Evolutionary conservation across 2,113 vertebrate species (phyloP), one percentile per base, ranked within the genome.

Genomic region (Pagrus major): DNA sequence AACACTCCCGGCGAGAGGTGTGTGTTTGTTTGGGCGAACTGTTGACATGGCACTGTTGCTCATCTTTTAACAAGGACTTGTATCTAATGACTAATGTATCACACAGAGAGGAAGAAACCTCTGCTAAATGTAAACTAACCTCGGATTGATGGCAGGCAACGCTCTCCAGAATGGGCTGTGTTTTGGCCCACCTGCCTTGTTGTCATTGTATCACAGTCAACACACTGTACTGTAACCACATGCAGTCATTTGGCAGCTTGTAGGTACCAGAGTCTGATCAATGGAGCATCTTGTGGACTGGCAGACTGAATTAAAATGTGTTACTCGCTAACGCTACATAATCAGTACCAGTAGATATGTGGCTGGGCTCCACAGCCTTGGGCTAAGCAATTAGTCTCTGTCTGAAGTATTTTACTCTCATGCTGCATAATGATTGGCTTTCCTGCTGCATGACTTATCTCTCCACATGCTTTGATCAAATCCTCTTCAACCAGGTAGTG

Each of bases 21-120:
- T 84, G 84, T 80, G 88, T 89, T 93, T 91, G 91, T 83, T 84
- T 77, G 75, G 72, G 72, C 63, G 56, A 72, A 16, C 64, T 31
- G 85, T 71, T 92, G 89, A 93, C 90, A 79, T 27, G 56, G 21
- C 9, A 20, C 78, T 82, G 49, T 44, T 68, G 66, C 77, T 21
- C 71, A 54, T 93, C 93, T 93, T 91, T 94, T 94, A 93, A 88
- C 93, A 78, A 68, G 16, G 76, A 56, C 80, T 72, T 85, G 83
- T 90, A 85, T 56, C 68, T 81, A 80, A 87, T 82, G 87, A 88
- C 76, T 88, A 86, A 79, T 78, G 68, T 71, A 56, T 71, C 70
- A 46, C 79, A 64, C 47, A 33, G 76, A 85, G 66, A 76, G 83
- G 81, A 86, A 64, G 73, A 81, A 67, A 31, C 51, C 56, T 37